These are phyloP conservation scores for Buathra laborator DNA, from an alignment of 2,888 invertebrate genomes.

Conservation along the genomic window DNA sequence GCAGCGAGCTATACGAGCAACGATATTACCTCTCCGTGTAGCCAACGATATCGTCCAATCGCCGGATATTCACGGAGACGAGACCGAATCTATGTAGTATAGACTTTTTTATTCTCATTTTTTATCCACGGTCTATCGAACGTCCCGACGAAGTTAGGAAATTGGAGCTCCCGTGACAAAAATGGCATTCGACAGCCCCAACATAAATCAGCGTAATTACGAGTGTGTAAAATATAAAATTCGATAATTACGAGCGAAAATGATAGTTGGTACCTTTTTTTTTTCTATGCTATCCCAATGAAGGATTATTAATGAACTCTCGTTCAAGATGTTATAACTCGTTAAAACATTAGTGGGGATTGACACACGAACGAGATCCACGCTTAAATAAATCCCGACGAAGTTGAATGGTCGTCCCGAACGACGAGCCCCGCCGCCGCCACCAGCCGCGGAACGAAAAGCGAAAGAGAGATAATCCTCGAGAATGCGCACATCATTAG, in stretches of 20 bases:
- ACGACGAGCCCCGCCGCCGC: too few species aligned
- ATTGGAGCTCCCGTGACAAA: background rate
- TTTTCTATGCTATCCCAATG: background rate
- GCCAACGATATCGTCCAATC: slow-evolving; percentile 32
- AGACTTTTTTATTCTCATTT: background rate
- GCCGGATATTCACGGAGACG: slow-evolving; percentile 13
- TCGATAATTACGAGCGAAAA: background rate
- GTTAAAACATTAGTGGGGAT: background rate
- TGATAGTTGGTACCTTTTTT: background rate
- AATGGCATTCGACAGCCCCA: background rate
- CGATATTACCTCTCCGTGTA: slow-evolving; percentile 43
- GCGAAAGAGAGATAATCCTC: slow-evolving; percentile 5
- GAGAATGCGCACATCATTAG: slow-evolving; percentile 19
- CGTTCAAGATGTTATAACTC: background rate
- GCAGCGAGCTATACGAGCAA: slow-evolving; percentile 18
- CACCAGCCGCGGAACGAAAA: background rate
- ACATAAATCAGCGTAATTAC: background rate
- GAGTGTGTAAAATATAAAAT: background rate
- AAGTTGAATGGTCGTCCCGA: too few species aligned
- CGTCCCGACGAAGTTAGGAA: background rate
- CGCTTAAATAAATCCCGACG: background rate
- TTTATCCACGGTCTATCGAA: background rate
- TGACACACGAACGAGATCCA: background rate
- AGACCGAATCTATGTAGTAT: background rate
- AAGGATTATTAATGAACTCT: background rate